A percentile compares a stretch with the other conserved stretches of the same genome.
These are phyloP conservation scores for Tautogolabrus adspersus DNA, from an alignment of 2,113 vertebrate genomes.

Conservation along the genomic window DNA sequence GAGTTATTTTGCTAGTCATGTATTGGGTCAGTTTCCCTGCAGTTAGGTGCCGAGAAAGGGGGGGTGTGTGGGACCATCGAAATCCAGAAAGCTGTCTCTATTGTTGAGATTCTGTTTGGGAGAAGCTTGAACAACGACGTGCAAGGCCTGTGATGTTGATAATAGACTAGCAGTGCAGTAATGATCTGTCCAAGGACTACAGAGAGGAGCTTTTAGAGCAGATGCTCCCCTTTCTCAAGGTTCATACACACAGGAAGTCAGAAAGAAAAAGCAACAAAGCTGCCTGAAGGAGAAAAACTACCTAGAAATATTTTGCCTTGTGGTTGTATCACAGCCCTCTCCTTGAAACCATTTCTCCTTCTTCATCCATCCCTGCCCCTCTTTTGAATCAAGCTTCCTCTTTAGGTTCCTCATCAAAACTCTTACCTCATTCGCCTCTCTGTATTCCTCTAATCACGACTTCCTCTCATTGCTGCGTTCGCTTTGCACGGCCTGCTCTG, in stretches of 20 bases:
- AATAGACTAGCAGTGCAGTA: conserved; percentile 63
- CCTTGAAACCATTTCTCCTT: conserved; percentile 24
- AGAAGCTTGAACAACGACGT: conserved; percentile 47
- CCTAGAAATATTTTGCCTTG: conserved; percentile 24
- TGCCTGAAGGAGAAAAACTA: conserved; percentile 29
- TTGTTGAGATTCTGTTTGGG: conserved; percentile 55
- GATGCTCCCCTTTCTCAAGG: conserved; percentile 65
- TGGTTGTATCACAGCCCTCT: neutral
- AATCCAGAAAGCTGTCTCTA: conserved; percentile 39
- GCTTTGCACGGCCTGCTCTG: conserved; percentile 35
- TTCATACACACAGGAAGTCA: conserved; percentile 49
- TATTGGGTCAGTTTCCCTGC: conserved; percentile 53
- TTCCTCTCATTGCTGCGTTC: conserved; percentile 56
- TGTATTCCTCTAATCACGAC: conserved; percentile 61
- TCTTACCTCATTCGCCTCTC: conserved; percentile 9
- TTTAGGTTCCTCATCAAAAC: conserved; percentile 45
- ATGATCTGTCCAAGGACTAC: conserved; percentile 73
- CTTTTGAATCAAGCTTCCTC: conserved; percentile 7
- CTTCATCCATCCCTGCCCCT: neutral
- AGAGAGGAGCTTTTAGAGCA: conserved; percentile 61
- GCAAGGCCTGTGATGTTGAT: conserved; percentile 54
- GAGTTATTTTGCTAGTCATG: conserved; percentile 71
- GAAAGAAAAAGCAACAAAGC: conserved; percentile 29
- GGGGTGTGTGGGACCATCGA: conserved; percentile 38
- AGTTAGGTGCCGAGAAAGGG: conserved; percentile 8